Evolutionary conservation across 2,888 invertebrate species (phyloP).

Genomic region (Frankliniella intonsa): DNA sequence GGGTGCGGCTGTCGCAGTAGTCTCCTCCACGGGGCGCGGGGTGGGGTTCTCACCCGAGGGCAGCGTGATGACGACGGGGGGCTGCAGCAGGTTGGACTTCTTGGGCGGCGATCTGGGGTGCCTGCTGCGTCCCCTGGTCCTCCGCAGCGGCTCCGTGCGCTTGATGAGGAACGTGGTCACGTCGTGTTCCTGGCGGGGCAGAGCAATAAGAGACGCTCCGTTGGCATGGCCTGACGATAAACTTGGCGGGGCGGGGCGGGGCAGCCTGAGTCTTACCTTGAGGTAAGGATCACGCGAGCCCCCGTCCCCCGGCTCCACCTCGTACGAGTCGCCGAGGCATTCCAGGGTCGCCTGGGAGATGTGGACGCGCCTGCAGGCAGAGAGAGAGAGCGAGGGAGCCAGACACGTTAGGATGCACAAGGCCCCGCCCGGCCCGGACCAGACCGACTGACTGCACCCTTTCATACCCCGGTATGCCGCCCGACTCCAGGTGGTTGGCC

Average conservation of each 20-base stretch:
- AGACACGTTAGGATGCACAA: too few relatives aligned
- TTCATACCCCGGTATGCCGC: slow-evolving; percentile 95
- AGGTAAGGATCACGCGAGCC: slow-evolving; percentile 77
- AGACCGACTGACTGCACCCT: too few relatives aligned
- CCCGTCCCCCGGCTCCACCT: slow-evolving; percentile 89
- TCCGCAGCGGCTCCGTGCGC: slow-evolving; percentile 68
- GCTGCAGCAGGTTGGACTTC: slow-evolving; percentile 13
- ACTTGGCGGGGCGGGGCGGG: background rate
- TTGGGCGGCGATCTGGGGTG: slow-evolving; percentile 6
- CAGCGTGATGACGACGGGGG: background rate
- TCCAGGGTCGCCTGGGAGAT: slow-evolving; percentile 86
- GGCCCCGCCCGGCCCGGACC: background rate
- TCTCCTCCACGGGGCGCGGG: too few relatives aligned
- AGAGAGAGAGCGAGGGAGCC: too few relatives aligned
- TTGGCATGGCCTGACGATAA: slow-evolving; percentile 16
- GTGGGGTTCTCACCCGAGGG: background rate
- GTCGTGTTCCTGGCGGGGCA: slow-evolving; percentile 58
- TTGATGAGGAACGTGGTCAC: slow-evolving; percentile 86
- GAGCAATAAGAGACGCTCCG: slow-evolving; percentile 29
- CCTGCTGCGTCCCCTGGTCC: slow-evolving; percentile 36
- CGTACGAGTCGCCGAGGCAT: slow-evolving; percentile 82
- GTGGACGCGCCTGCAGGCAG: slow-evolving; percentile 76
- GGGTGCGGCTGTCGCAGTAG: background rate
- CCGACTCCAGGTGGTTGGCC: slow-evolving; percentile 95
- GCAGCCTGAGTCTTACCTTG: slow-evolving; percentile 46